Evolutionary conservation across 2,888 invertebrate species (phyloP), one percentile per base, ranked within the genome.

Genomic region (Thyatira batis): DNA sequence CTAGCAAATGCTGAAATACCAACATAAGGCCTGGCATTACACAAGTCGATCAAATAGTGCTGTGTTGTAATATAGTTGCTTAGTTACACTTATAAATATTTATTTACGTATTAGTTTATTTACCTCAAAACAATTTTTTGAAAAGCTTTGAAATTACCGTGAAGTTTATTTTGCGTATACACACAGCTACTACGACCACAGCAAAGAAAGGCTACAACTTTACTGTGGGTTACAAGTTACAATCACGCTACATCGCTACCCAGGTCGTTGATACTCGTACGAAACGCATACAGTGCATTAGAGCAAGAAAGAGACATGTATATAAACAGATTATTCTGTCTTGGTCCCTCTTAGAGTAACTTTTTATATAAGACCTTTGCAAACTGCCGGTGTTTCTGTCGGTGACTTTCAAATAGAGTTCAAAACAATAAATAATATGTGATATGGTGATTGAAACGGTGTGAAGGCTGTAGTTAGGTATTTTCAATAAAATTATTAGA

Each of bases 81-180:
- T n/a, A n/a, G n/a, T n/a, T n/a, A n/a, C n/a, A n/a, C n/a, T n/a
- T n/a, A n/a, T n/a, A n/a, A n/a, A 59, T 69, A 71, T 80, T 78
- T 81, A 80, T 84, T 81, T 81, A 82, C 76, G 70, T 71, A 72
- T 71, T 76, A 76, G 71, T 74, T 71, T 67, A 61, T 64, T 65
- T 71, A 71, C 75, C 76, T 70, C 69, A 63, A 69, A 68, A 61
- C 69, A 71, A n/a, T 8, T 78, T 81, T 81, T 82, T 84, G 82
- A 84, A 87, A 86, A 79, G 78, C 87, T 86, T 86, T 82, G 82
- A 87, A 89, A 89, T 82, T 84, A 80, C 88, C 87, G 85, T 89
- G 86, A 89, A 87, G 85, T 84, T 76, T 83, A 80, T 79, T 80
- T 78, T 80, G 70, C 69, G 13, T 71, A 71, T 67, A 74, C 78